Evolutionary conservation across 2,888 invertebrate species (phyloP).

Genomic region (Hedya salicella): DNA sequence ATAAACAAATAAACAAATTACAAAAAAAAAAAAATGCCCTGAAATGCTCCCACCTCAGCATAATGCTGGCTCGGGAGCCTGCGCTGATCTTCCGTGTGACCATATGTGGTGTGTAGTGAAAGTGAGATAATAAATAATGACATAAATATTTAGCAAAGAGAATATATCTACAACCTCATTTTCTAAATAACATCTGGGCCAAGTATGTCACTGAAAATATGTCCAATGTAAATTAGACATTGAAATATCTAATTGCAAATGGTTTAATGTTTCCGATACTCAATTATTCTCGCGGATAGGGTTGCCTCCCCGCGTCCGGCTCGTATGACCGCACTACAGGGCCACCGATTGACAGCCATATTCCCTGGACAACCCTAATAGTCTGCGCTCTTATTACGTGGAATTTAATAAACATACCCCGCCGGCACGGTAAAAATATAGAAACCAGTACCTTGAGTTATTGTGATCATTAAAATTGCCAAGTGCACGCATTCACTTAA

Average conservation of each 20-base stretch:
- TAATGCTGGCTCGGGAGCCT: too few relatives aligned
- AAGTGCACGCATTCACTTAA: too few relatives aligned
- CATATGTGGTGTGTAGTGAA: too few relatives aligned
- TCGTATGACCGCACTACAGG: slow-evolving; percentile 62
- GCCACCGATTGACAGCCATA: slow-evolving; percentile 72
- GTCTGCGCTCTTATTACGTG: slow-evolving; percentile 68
- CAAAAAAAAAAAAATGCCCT: too few relatives aligned
- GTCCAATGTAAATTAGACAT: slow-evolving; percentile 8
- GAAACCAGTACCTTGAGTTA: background rate
- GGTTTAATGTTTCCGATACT: slow-evolving; percentile 31
- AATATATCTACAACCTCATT: too few relatives aligned
- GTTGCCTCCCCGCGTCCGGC: slow-evolving; percentile 57
- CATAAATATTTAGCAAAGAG: too few relatives aligned
- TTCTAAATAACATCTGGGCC: too few relatives aligned
- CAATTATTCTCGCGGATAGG: slow-evolving; percentile 37
- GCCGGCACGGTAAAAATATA: slow-evolving; percentile 55
- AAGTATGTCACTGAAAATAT: background rate
- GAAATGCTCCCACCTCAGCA: too few relatives aligned
- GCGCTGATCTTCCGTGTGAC: too few relatives aligned
- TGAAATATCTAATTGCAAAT: background rate
- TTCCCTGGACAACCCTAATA: slow-evolving; percentile 73
- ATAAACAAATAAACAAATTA: too few relatives aligned
- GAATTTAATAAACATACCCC: slow-evolving; percentile 75
- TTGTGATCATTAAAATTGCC: too few relatives aligned
- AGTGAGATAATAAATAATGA: too few relatives aligned